Conservation (phyloP, 2,888 invertebrate species). For the Polydrusus tereticollis region DNA sequence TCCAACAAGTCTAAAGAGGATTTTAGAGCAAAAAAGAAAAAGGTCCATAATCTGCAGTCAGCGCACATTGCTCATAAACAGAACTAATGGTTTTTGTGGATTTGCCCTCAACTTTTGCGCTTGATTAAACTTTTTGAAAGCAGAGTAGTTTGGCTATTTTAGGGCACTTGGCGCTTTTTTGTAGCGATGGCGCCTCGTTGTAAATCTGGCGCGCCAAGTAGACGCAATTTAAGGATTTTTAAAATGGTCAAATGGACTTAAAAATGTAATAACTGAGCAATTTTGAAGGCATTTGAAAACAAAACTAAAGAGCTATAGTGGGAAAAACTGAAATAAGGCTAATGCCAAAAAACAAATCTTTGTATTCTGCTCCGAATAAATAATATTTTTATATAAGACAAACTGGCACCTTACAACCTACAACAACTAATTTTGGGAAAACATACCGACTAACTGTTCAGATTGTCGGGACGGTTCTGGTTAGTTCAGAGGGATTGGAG, state of each 20-base stretch:
- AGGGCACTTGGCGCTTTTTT: neutral
- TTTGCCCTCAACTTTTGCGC: constrained; percentile 36
- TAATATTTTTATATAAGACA: no score
- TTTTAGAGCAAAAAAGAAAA: constrained; percentile 5
- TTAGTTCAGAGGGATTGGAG: no score
- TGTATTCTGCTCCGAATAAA: no score
- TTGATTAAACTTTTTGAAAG: constrained; percentile 42
- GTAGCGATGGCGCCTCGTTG: constrained; percentile 14
- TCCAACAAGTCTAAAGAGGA: constrained; percentile 14
- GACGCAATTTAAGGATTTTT: constrained; percentile 6
- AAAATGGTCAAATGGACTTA: neutral
- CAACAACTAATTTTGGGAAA: no score
- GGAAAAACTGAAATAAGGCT: no score
- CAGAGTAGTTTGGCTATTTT: constrained; percentile 4
- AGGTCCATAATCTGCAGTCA: constrained; percentile 39
- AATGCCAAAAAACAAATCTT: no score
- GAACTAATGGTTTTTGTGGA: constrained; percentile 43
- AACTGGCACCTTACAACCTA: no score
- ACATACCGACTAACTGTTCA: no score
- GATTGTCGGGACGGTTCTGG: no score
- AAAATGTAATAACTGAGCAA: no score
- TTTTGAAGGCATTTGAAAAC: no score
- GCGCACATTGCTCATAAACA: constrained; percentile 50
- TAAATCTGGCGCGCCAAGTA: constrained; percentile 6
- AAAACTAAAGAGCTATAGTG: no score